Evolutionary conservation across 2,888 invertebrate genomes (phyloP), one percentile per base, ranked within the genome.

Genomic region (Cynaeus angustus): DNA sequence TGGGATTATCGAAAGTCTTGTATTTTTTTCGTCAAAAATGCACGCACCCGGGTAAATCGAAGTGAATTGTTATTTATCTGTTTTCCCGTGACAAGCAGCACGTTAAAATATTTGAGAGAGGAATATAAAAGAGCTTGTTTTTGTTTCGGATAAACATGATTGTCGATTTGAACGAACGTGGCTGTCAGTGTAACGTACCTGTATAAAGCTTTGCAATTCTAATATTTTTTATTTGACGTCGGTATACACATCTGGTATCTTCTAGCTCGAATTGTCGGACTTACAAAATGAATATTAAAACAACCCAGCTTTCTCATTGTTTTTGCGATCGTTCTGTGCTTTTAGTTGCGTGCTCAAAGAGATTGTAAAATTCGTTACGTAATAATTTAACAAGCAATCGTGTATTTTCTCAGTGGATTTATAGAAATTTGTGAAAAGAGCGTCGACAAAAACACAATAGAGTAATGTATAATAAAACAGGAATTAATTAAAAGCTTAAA

Each of bases 121-220:
- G 16, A 50, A 41, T 41, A 38, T 21, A 41, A 38, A 38, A 56
- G 55, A 56, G 41, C 33, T 52, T 33, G 46, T 14, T 56, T 56
- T 56, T 38, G 38, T 56, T 37, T 56, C 9, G n/a, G 21, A 2
- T 56, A 56, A 38, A 56, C 55, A 38, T 56, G 16, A 56, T 10
- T 21, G 55, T 41, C 38, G 41, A 56, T 56, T 41, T 56, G 41
- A 56, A 41, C 55, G 4, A 12, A 12, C 41, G 46, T 14, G n/a
- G 38, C 55, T 41, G 38, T 41, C 41, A 16, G n/a, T 41, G 38
- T n/a, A 0, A 9, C 10, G 37, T n/a, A 55, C 28, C 28, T 55
- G 16, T 55, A 55, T 38, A 55, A 55, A 16, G 46, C 46, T 16
- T 46, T 46, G 9, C n/a, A 46, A 46, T 46, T 16, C 8, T 16